These are phyloP conservation scores for Theropithecus gelada DNA, from an alignment of 2,113 vertebrate species.

Conservation along the genomic window DNA sequence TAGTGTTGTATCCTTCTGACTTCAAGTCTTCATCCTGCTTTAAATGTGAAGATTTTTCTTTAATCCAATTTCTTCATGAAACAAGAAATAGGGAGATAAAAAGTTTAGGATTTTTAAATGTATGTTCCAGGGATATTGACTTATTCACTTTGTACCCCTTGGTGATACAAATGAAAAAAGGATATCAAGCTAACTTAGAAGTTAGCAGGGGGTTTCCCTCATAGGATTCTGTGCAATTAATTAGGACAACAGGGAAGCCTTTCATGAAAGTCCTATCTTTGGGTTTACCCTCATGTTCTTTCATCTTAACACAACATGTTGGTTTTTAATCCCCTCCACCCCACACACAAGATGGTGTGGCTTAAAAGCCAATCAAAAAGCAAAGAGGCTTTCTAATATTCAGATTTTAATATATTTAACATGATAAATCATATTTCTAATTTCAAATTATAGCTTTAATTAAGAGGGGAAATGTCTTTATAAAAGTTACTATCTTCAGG, in stretches of 20 bases:
- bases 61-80: conserved; percentile 49
- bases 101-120: conserved; percentile 44
- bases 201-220: not conserved
- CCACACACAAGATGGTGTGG: not conserved
- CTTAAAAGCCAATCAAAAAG: conserved; percentile 21
- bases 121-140: conserved; percentile 40
- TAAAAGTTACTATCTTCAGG: not conserved
- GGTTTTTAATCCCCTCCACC: conserved; percentile 9
- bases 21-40: conserved; percentile 18
- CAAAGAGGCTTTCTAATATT: conserved; percentile 21
- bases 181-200: conserved; percentile 26
- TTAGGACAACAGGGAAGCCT: conserved; percentile 23
- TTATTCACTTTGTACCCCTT: conserved; percentile 16
- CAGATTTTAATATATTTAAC: not conserved
- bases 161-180: conserved; percentile 33
- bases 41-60: conserved; percentile 8
- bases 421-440: conserved; percentile 15
- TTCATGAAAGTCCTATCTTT: conserved; percentile 10
- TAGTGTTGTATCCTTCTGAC: not conserved
- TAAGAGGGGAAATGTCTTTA: not conserved
- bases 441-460: conserved; percentile 15
- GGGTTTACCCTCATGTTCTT: conserved; percentile 4
- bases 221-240: conserved; percentile 20
- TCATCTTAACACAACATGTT: conserved; percentile 4
- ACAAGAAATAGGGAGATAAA: conserved; percentile 52